Base-by-base conservation (phyloP, 1,140 invertebrate genomes). In the Steinernema feltiae region DNA sequence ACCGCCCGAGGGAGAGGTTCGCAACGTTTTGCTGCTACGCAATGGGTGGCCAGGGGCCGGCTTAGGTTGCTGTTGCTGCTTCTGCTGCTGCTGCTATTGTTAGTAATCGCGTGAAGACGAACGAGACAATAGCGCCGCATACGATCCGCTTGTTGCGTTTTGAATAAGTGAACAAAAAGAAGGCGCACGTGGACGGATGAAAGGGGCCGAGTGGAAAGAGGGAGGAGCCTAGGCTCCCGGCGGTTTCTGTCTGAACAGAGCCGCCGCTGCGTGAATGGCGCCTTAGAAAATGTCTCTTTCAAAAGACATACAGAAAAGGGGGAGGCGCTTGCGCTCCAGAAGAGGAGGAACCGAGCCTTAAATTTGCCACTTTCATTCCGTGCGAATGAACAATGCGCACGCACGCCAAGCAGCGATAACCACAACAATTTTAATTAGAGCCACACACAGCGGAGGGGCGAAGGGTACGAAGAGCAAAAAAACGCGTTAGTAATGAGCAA, bases 141-240 rank as follows among this genome's bases (percentile, higher is more conserved):
- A 63, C 53, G 53, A 63, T 63, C 53, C 53, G 53, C 53, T 63
- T 63, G 53, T 63, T 63, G 53, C 53, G 53, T 63, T 63, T 63
- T 63, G 53, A 63, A 63, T 63, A 63, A 63, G 3, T 63, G 12
- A 63, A 63, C 15, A 63, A 63, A 63, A 63, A 63, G 53, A 21
- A 7, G 53, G 53, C 24, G 53, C 53, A 63, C 53, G 53, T 63
- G 53, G 53, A 63, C 7, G 53, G 24, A 21, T 21, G 24, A 27
- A 63, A 63, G 24, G 53, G 53, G n/a, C n/a, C n/a, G n/a, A n/a
- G n/a, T n/a, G n/a, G n/a, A n/a, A n/a, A n/a, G n/a, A n/a, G n/a
- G 53, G 53, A 17, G 53, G 53, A 27, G 24, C 53, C 53, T 15
- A 27, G 53, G 7, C 24, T 15, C n/a, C n/a, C n/a, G n/a, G n/a